Base-by-base conservation (phyloP, 2,113 vertebrate species). In the Oplegnathus fasciatus region DNA sequence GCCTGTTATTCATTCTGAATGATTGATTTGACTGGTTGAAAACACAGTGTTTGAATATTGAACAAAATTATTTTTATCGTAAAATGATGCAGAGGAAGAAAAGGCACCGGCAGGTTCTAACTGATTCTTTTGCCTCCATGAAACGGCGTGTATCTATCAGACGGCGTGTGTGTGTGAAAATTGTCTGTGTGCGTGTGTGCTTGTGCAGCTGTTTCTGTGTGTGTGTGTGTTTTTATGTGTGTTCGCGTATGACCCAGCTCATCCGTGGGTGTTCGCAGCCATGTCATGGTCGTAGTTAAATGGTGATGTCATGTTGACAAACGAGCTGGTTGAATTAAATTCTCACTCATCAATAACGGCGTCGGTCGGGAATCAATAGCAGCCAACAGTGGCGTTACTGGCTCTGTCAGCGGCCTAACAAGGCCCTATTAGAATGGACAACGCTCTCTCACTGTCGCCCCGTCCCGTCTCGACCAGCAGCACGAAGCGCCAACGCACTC, bases 311-410 rank as follows among this genome's bases (percentile, higher is more conserved):
- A 94, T 92, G 92, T 93, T 95, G 95, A 96, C 95, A 95, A 95
- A 96, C 86, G 94, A 94, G 94, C 90, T 86, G 86, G 91, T 93
- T 93, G 91, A 95, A 95, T 95, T 95, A 95, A 95, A 96, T 94
- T 94, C 94, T 91, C 90, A 88, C 93, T 95, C 95, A 96, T 95
- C 94, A 95, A 95, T 96, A 96, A 95, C 89, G 79, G 83, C 91
- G 89, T 92, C 67, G 86, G 82, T 91, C 77, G 72, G 82, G 83
- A 94, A 96, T 96, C 95, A 94, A 96, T 96, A 94, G 83, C 82
- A 87, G 91, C 90, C 92, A 92, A 91, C 92, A 85, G 94, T 91
- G 88, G 90, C 71, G 82, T 91, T 93, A 62, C 90, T 88, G 91
- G 80, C 84, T 93, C 89, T 88, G 91, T 94, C 95, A 91, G 85